Evolutionary conservation across 2,888 invertebrate species (phyloP).

Genomic region (Drosophila acutilabella): DNA sequence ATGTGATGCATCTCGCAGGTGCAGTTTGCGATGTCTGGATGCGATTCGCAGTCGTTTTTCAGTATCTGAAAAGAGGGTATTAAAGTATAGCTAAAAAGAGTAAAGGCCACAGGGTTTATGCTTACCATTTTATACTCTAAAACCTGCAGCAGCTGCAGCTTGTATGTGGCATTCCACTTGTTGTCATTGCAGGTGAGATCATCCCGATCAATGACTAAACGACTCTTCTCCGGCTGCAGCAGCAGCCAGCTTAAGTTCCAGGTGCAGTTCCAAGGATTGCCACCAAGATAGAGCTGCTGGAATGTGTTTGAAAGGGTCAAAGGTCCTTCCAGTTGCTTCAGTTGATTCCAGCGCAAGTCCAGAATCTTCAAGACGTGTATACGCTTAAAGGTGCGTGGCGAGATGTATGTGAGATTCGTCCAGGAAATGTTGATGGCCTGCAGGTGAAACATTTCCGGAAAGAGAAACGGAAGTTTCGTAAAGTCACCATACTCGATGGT

Average conservation of each 20-base stretch:
- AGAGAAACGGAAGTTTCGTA: conserved; percentile 77
- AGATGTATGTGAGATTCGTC: conserved; percentile 83
- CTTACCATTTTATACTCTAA: conserved; percentile 83
- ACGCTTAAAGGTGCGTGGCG: conserved; percentile 80
- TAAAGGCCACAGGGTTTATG: neutral
- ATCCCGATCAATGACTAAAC: conserved; percentile 81
- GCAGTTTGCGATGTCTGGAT: conserved; percentile 83
- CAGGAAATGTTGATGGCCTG: conserved; percentile 84
- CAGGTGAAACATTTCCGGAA: conserved; percentile 82
- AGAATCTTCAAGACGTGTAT: conserved; percentile 78
- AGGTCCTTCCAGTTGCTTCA: conserved; percentile 83
- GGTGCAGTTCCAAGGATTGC: conserved; percentile 85
- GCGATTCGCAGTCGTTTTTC: conserved; percentile 77
- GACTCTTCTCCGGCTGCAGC: conserved; percentile 76
- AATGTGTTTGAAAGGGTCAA: conserved; percentile 76
- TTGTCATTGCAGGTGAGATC: conserved; percentile 82
- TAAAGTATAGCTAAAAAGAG: too few relatives aligned
- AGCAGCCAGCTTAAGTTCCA: conserved; percentile 84
- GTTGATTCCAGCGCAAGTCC: conserved; percentile 84
- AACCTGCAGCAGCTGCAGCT: conserved; percentile 81
- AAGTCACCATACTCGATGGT: conserved; percentile 83
- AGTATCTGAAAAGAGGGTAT: conserved; percentile 20
- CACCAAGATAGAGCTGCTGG: conserved; percentile 80
- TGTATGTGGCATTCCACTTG: conserved; percentile 73
- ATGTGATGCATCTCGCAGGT: conserved; percentile 84